Conservation (phyloP, 2,888 invertebrate genomes). For the Drosophila vallismaia region DNA sequence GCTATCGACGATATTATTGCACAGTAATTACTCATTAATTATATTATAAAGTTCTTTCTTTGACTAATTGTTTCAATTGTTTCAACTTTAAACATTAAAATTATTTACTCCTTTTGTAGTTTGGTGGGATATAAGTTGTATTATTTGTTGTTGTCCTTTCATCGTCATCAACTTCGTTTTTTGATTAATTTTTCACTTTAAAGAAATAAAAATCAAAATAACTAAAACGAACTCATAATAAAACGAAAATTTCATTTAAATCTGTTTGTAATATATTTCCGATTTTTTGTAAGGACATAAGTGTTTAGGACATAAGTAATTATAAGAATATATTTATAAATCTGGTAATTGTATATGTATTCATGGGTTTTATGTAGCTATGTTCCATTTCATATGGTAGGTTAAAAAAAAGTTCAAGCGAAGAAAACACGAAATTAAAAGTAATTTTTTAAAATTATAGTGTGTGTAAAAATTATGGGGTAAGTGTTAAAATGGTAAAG, state of each 20-base stretch:
- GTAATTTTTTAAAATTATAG: slow-evolving; percentile 26
- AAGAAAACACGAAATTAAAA: slow-evolving; percentile 46
- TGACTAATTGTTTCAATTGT: slow-evolving; percentile 16
- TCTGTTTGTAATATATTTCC: slow-evolving; percentile 46
- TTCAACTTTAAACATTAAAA: slow-evolving; percentile 44
- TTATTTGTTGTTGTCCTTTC: slow-evolving; percentile 56
- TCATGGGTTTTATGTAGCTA: slow-evolving; percentile 28
- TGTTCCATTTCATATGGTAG: slow-evolving; percentile 17
- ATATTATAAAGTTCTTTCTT: slow-evolving; percentile 28
- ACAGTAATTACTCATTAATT: slow-evolving; percentile 34
- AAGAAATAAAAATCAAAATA: slow-evolving; percentile 12
- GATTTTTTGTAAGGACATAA: slow-evolving; percentile 40
- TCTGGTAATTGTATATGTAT: slow-evolving; percentile 57
- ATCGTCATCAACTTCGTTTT: slow-evolving; percentile 24
- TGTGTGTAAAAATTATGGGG: slow-evolving; percentile 9
- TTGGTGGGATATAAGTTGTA: slow-evolving; percentile 81
- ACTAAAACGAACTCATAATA: slow-evolving; percentile 20
- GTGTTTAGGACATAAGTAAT: slow-evolving; percentile 63
- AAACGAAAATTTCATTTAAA: slow-evolving; percentile 36
- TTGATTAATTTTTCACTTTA: slow-evolving; percentile 34
- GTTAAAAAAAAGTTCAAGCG: slow-evolving; percentile 19
- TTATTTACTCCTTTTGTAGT: slow-evolving; percentile 57
- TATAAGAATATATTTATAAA: slow-evolving; percentile 51
- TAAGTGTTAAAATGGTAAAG: slow-evolving; percentile 32
- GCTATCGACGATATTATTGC: slow-evolving; percentile 28